These are phyloP conservation scores for Micrasema longulum DNA, from an alignment of 1,140 invertebrate genomes.

Conservation along the genomic window DNA sequence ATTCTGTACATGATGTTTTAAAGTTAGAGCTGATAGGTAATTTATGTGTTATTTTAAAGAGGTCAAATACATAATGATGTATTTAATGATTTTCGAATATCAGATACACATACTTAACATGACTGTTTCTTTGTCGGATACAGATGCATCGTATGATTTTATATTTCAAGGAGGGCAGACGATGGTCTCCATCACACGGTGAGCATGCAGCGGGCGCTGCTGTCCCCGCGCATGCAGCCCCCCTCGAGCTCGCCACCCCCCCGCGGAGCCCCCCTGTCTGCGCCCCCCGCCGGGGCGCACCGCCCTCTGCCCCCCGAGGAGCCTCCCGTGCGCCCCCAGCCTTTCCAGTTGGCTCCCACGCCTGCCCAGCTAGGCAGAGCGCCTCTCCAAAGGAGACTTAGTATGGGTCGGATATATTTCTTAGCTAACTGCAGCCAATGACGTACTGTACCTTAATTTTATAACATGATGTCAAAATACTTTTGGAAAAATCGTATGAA, in stretches of 20 bases:
- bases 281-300: conserved; percentile 55
- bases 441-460: too few relatives aligned
- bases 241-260: conserved; percentile 27
- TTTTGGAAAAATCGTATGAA: too few relatives aligned
- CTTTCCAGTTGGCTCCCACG: conserved; percentile 90
- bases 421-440: too few relatives aligned
- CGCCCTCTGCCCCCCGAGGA: conserved; percentile 56
- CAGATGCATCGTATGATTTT: too few relatives aligned
- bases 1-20: too few relatives aligned
- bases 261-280: conserved; percentile 55
- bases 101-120: too few relatives aligned
- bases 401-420: conserved; percentile 73
- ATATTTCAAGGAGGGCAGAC: background rate
- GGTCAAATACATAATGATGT: too few relatives aligned
- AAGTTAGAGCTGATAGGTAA: too few relatives aligned
- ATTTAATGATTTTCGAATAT: too few relatives aligned
- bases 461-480: too few relatives aligned
- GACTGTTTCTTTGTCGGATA: too few relatives aligned
- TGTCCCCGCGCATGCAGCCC: conserved; percentile 18
- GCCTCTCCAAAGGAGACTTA: conserved; percentile 85
- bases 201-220: conserved; percentile 36
- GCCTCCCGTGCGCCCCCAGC: conserved; percentile 57
- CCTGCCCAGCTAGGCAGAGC: conserved; percentile 91
- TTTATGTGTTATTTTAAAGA: too few relatives aligned
- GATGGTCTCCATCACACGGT: background rate